Conservation (phyloP, 1,140 invertebrate genomes). For the Whitmania pigra region DNA sequence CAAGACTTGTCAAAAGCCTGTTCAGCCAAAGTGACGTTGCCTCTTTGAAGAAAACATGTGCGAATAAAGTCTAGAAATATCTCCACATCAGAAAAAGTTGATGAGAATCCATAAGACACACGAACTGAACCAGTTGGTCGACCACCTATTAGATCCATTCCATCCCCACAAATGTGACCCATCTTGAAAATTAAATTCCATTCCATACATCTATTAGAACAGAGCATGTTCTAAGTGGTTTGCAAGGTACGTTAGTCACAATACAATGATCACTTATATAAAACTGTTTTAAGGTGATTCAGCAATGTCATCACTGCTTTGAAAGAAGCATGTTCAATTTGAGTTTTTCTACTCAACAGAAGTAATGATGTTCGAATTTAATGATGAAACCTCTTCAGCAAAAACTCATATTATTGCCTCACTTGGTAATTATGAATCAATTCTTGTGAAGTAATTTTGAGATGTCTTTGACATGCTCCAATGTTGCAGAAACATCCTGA, state of each 20-base stretch:
- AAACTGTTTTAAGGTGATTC: too few species aligned
- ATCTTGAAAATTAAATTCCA: conserved; percentile 46
- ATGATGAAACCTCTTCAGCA: not conserved
- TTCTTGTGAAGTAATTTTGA: conserved; percentile 56
- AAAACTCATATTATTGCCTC: not conserved
- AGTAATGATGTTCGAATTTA: conserved; percentile 9
- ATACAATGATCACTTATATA: not conserved
- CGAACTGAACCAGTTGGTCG: conserved; percentile 78
- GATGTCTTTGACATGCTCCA: conserved; percentile 75
- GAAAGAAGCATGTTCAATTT: not conserved
- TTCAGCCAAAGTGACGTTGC: not conserved
- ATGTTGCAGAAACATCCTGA: conserved; percentile 94
- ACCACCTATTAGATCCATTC: conserved; percentile 72
- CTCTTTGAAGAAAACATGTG: conserved; percentile 34
- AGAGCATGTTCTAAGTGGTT: too few species aligned
- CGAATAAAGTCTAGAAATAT: conserved; percentile 59
- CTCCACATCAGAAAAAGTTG: conserved; percentile 58
- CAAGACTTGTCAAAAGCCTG: not conserved
- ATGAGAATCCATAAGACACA: conserved; percentile 86
- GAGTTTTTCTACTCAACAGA: not conserved
- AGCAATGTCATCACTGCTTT: too few species aligned
- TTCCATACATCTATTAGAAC: not conserved
- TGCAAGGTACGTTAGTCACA: not conserved
- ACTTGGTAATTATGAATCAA: conserved; percentile 54
- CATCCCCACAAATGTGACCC: conserved; percentile 84